Percentiles rank a stretch among this genome's conserved stretches.
Evolutionary conservation across 1,140 invertebrate genomes (phyloP).

Genomic region (Calycopis cecrops): DNA sequence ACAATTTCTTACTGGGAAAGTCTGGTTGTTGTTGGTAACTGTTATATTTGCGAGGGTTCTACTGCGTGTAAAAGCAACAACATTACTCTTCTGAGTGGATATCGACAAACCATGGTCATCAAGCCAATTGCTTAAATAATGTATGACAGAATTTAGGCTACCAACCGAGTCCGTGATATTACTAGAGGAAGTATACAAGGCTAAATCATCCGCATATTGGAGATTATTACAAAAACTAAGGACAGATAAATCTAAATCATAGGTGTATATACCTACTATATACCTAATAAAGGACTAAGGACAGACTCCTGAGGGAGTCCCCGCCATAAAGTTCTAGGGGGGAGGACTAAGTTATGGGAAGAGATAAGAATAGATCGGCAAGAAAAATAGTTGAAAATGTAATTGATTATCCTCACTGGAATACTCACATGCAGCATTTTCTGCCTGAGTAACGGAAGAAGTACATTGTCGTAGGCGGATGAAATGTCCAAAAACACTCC

Average conservation of each 20-base stretch:
- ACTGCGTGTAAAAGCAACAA: not conserved
- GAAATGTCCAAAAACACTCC: slow-evolving; percentile 26
- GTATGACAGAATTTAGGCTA: not conserved
- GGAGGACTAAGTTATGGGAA: not conserved
- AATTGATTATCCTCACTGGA: not conserved
- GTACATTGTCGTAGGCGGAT: too few species aligned
- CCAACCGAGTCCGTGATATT: not conserved
- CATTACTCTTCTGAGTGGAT: not conserved
- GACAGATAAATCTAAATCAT: not conserved
- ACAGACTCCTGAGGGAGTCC: not conserved
- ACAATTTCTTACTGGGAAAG: not conserved
- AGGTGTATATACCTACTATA: not conserved
- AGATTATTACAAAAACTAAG: not conserved
- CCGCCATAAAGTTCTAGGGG: not conserved
- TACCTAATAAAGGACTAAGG: not conserved
- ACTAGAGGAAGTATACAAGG: not conserved
- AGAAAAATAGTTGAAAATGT: not conserved
- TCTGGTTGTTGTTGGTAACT: not conserved
- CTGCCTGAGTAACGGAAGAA: slow-evolving; percentile 18
- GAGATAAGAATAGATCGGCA: not conserved
- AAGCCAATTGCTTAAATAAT: not conserved
- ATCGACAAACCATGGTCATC: not conserved
- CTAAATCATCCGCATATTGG: not conserved
- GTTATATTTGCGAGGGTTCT: not conserved
- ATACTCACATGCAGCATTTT: slow-evolving; percentile 22